Base-by-base conservation (phyloP, 2,888 invertebrate genomes). In the Limnephilus lunatus region DNA sequence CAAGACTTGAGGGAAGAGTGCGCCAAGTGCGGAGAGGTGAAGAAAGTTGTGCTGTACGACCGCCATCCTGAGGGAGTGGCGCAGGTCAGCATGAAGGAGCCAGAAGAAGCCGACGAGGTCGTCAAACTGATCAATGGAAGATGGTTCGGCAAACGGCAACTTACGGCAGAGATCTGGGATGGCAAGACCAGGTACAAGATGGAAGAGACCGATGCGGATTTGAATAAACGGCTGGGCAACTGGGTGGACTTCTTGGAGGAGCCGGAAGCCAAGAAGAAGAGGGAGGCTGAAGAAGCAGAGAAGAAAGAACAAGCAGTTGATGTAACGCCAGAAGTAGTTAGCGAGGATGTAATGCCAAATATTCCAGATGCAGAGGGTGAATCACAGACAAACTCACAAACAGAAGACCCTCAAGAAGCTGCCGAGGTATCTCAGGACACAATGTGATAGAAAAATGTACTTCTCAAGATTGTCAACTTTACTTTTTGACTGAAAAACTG, bases 11-110 rank as follows among this genome's bases (percentile, higher is more conserved):
- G 98, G 90, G 98, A 98, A 92, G 99, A 99, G 95, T 98, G 98
- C 95, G 95, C 97, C 7, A 99, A 99, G 95, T 98, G 98, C 95
- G 99, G 99, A 11, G 97, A 98, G 91, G 99, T 99, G 0, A 97
- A 98, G 94, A 99, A 99, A 96, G 98, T 99, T 35, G 97, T 98
- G 0, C 96, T 99, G 81, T 99, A 98, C 95, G 99, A 99, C 95
- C 96, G 98, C 94, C 98, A 99, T 96, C 98, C 98, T 0, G 99
- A 99, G 94, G 99, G 99, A 35, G 98, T 99, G 0, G 99, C 98
- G 0, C 98, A 99, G 94, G 97, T 99, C 1, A 98, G 97, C 32
- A 99, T 99, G 97, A 97, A 97, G 90, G 98, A 98, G 92, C 97
- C 98, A 0, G 99, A 99, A 94, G 98, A 98, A 95, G 99, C 99